These are phyloP conservation scores for Oxystoma pomonae DNA, from an alignment of 2,888 invertebrate species.

Conservation along the genomic window DNA sequence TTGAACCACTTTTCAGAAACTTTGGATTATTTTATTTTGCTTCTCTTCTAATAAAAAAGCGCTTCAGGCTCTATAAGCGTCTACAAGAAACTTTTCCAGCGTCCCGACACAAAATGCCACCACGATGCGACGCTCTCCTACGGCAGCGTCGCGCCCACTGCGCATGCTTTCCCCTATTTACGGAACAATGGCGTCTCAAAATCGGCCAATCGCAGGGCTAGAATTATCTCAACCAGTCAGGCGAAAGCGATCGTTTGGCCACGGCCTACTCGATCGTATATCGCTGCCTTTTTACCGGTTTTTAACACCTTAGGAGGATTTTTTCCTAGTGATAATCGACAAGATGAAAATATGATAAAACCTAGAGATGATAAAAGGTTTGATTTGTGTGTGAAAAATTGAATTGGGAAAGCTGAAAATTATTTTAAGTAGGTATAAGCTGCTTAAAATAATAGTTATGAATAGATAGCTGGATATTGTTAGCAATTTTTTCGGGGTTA, in stretches of 20 bases:
- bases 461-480: no score
- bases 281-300: conserved; percentile 21
- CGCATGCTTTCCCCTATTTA: conserved; percentile 45
- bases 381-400: no score
- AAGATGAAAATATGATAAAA: neutral
- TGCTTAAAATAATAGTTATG: no score
- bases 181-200: conserved; percentile 49
- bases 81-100: neutral
- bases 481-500: no score
- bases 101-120: conserved; percentile 49
- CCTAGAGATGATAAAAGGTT: no score
- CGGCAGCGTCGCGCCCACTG: conserved; percentile 54
- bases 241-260: conserved; percentile 38
- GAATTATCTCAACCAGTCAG: conserved; percentile 40
- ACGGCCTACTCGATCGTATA: conserved; percentile 38
- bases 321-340: neutral
- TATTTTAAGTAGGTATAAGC: no score
- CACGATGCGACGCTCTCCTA: conserved; percentile 54
- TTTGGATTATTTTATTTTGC: neutral
- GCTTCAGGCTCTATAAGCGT: neutral
- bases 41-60: neutral
- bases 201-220: conserved; percentile 40
- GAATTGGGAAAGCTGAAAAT: no score
- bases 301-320: conserved; percentile 19
- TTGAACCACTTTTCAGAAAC: neutral